phyloP scores from a whole-genome alignment of 2,113 vertebrate species.

The Tenrec ecaudatus region DNA sequence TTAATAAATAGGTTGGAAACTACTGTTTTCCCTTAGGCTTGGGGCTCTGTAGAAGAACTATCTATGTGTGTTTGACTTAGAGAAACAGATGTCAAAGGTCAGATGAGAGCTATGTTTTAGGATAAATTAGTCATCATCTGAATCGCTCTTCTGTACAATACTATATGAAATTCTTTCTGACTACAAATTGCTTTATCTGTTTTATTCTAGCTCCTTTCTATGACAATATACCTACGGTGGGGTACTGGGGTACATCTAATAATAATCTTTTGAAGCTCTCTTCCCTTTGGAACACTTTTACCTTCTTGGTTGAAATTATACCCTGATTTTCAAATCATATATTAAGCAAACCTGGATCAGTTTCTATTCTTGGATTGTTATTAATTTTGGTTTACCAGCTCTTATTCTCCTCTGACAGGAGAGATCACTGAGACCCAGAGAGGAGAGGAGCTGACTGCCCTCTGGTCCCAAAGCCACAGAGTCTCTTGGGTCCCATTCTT shows the following conservation, averaged over 20 bases:
- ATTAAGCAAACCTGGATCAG: background rate
- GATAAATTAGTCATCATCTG: background rate
- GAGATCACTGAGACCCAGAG: background rate
- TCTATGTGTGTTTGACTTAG: no score
- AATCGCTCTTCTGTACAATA: background rate
- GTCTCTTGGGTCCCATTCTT: background rate
- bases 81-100: no score
- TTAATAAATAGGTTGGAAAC: no score
- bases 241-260: no score
- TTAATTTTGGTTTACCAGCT: background rate
- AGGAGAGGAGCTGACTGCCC: background rate
- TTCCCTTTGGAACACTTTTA: background rate
- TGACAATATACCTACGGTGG: background rate
- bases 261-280: background rate
- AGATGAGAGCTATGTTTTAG: background rate
- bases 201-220: background rate
- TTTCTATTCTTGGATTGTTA: background rate
- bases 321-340: background rate
- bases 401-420: background rate
- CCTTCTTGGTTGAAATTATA: background rate
- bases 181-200: background rate
- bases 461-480: background rate
- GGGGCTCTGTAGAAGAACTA: no score
- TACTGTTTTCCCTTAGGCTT: no score
- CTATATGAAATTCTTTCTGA: background rate